These are phyloP conservation scores for Amiota minor DNA, from an alignment of 2,888 invertebrate genomes.

Conservation along the genomic window DNA sequence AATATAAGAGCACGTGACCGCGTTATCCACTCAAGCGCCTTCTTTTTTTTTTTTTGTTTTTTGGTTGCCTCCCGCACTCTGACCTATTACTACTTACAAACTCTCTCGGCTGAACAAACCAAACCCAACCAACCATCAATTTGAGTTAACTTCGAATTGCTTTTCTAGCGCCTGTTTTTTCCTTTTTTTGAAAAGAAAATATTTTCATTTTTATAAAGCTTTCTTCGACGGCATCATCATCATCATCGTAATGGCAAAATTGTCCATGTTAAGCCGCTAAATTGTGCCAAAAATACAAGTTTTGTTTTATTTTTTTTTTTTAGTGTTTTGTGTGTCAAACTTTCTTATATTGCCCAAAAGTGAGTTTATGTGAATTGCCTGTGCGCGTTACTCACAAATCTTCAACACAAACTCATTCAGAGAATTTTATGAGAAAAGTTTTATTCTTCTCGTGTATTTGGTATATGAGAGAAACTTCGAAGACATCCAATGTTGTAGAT, in stretches of 20 bases:
- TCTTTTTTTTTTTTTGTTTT: too few relatives aligned
- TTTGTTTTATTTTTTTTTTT: constrained; percentile 20
- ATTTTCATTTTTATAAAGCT: not conserved
- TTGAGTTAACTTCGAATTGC: not conserved
- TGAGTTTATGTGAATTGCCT: constrained; percentile 29
- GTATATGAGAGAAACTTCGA: not conserved
- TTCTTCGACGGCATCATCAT: not conserved
- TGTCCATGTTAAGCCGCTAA: constrained; percentile 22
- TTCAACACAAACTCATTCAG: constrained; percentile 38
- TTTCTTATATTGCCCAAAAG: constrained; percentile 15
- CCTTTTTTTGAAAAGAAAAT: not conserved
- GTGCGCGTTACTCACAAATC: constrained; percentile 29
- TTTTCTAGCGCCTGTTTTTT: not conserved
- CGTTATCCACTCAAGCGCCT: constrained; percentile 26
- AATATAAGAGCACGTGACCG: constrained; percentile 19
- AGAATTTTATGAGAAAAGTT: constrained; percentile 60
- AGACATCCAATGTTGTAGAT: too few relatives aligned
- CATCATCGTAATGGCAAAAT: not conserved
- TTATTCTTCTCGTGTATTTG: constrained; percentile 22
- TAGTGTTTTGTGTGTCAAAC: not conserved
- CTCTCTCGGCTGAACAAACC: too few relatives aligned
- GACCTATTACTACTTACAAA: too few relatives aligned
- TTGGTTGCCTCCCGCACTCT: too few relatives aligned
- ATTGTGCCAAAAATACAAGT: not conserved
- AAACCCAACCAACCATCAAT: too few relatives aligned